A percentile compares a stretch with the other conserved stretches of the same genome.
phyloP scores from a whole-genome alignment of 2,888 invertebrate genomes.

The Spisula subtruncata region DNA sequence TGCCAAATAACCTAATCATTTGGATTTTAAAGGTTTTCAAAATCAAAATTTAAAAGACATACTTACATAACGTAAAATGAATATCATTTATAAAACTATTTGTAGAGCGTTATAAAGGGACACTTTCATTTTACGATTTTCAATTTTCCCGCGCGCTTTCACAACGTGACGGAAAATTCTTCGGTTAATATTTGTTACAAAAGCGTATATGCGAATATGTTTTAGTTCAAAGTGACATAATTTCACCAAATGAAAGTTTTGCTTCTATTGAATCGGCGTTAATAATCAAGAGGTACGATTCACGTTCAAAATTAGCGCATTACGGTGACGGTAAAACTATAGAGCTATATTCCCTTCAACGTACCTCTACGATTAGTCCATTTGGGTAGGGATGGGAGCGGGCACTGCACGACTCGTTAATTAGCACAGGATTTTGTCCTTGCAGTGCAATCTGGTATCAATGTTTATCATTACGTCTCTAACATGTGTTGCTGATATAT shows the following conservation, averaged over 20 bases:
- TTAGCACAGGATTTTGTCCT: neutral
- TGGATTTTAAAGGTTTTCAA: no score
- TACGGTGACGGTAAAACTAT: neutral
- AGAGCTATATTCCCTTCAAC: neutral
- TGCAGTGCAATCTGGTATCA: neutral
- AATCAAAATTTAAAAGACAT: no score
- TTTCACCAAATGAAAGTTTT: neutral
- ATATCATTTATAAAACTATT: no score
- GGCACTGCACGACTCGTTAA: neutral
- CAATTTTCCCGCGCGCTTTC: no score
- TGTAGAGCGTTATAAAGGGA: no score
- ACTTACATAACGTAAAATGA: no score
- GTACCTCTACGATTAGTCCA: neutral
- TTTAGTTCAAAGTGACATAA: neutral
- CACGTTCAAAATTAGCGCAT: neutral
- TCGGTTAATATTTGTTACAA: neutral
- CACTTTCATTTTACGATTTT: no score
- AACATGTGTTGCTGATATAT: neutral
- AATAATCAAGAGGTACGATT: neutral
- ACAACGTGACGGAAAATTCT: slow-evolving; percentile 14
- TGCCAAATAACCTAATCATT: no score
- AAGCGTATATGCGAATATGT: neutral
- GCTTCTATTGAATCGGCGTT: neutral
- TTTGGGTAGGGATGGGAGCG: neutral
- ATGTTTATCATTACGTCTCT: neutral